Conservation (phyloP, 2,113 vertebrate species). For the Oceanodroma tethys region DNA sequence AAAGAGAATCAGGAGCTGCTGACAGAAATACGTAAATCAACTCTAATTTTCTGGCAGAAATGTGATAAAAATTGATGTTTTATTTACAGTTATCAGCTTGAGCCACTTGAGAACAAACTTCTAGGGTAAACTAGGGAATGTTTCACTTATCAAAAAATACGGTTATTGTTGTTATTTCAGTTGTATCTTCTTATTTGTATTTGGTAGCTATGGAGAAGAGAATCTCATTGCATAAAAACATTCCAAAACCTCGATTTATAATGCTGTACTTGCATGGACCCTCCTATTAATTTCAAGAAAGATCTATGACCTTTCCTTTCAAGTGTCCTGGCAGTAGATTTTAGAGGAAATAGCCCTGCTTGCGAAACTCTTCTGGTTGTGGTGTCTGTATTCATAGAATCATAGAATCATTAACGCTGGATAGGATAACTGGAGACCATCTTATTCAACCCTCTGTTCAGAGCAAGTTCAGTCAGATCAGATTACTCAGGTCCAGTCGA, state of each 20-base stretch:
- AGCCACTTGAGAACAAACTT: background rate
- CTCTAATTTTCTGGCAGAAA: background rate
- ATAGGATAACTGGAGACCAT: background rate
- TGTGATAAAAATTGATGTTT: background rate
- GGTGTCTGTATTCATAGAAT: background rate
- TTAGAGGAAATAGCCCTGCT: background rate
- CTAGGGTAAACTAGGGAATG: background rate
- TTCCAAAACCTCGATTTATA: background rate
- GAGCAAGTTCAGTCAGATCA: background rate
- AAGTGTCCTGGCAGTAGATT: background rate
- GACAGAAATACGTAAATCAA: background rate
- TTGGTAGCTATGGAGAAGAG: background rate
- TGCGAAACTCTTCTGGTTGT: background rate
- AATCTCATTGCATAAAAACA: background rate
- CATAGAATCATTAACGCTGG: background rate
- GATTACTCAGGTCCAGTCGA: fast-evolving
- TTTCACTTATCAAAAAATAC: background rate
- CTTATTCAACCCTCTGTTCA: background rate
- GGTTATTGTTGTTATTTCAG: background rate
- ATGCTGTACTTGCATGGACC: background rate
- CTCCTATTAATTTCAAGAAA: background rate
- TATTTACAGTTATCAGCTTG: background rate
- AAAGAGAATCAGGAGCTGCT: background rate
- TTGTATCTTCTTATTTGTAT: background rate
- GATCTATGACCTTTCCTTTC: background rate